phyloP scores from a whole-genome alignment of 2,888 invertebrate species.

The Netelia inedita region DNA sequence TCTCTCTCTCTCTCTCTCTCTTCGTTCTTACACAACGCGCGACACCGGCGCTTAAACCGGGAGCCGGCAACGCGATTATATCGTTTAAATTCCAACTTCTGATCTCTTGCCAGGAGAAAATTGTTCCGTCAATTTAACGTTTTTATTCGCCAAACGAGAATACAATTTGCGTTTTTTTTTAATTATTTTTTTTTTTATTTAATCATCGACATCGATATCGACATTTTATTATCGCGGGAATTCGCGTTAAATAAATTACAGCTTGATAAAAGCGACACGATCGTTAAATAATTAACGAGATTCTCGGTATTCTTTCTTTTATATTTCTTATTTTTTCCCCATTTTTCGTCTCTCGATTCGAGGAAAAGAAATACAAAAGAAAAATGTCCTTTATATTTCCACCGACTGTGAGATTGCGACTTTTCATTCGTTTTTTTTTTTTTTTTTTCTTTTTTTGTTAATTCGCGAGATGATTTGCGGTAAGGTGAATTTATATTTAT shows the following conservation, averaged over 20 bases:
- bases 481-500: slow-evolving; percentile 63
- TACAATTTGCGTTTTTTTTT: background rate
- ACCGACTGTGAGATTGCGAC: slow-evolving; percentile 27
- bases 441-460: slow-evolving; percentile 18
- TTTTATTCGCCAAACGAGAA: background rate
- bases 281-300: background rate
- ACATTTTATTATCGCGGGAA: background rate
- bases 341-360: slow-evolving; percentile 34
- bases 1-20: background rate
- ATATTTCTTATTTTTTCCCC: background rate
- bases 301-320: background rate
- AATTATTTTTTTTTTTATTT: background rate
- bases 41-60: slow-evolving; percentile 58
- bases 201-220: background rate
- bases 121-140: slow-evolving; percentile 14
- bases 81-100: slow-evolving; percentile 26
- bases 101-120: slow-evolving; percentile 34
- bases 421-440: slow-evolving; percentile 8
- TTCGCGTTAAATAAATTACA: background rate
- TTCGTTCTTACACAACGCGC: slow-evolving; percentile 46
- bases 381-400: slow-evolving; percentile 40
- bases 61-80: slow-evolving; percentile 3
- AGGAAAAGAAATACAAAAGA: slow-evolving; percentile 9
- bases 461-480: slow-evolving; percentile 31
- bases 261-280: background rate